Percentiles rank a stretch among this genome's conserved stretches.
These are phyloP conservation scores for Blennius ocellaris DNA, from an alignment of 2,113 vertebrate species.

Conservation along the genomic window DNA sequence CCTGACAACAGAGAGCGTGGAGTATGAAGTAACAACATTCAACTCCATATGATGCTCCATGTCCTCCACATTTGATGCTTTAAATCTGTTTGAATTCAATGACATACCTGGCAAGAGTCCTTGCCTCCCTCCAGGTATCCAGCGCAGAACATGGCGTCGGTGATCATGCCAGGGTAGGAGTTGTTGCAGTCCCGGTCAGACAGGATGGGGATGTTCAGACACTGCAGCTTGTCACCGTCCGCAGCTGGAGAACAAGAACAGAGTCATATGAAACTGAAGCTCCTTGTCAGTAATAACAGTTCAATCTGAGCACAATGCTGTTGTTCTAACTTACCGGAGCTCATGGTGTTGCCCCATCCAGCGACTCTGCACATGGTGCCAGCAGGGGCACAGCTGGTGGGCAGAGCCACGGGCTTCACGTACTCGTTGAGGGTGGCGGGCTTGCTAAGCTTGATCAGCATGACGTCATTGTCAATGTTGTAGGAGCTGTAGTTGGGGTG, in stretches of 20 bases:
- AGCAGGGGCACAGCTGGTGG: constrained; percentile 69
- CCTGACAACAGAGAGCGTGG: constrained; percentile 66
- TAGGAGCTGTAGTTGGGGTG: constrained; percentile 75
- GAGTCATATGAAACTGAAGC: too few species aligned
- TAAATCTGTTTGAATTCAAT: too few species aligned
- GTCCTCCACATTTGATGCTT: too few species aligned
- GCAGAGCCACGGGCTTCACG: constrained; percentile 78
- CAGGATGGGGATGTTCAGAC: constrained; percentile 83
- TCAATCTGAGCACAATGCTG: too few species aligned
- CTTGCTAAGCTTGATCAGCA: constrained; percentile 82
- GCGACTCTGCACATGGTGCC: constrained; percentile 86
- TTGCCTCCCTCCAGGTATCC: constrained; percentile 87
- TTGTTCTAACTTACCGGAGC: constrained; percentile 66
- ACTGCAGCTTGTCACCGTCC: constrained; percentile 77
- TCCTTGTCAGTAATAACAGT: too few species aligned
- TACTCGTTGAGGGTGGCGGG: constrained; percentile 66
- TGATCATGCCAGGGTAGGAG: constrained; percentile 85
- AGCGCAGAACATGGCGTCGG: constrained; percentile 86
- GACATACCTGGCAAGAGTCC: constrained; percentile 86
- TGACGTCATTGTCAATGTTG: constrained; percentile 85
- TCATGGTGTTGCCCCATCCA: constrained; percentile 88
- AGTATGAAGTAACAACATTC: neutral
- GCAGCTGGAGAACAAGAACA: constrained; percentile 37
- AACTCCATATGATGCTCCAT: too few species aligned
- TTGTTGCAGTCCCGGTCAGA: constrained; percentile 74